phyloP scores from a whole-genome alignment of 2,113 vertebrate species.

The Pongo abelii region DNA sequence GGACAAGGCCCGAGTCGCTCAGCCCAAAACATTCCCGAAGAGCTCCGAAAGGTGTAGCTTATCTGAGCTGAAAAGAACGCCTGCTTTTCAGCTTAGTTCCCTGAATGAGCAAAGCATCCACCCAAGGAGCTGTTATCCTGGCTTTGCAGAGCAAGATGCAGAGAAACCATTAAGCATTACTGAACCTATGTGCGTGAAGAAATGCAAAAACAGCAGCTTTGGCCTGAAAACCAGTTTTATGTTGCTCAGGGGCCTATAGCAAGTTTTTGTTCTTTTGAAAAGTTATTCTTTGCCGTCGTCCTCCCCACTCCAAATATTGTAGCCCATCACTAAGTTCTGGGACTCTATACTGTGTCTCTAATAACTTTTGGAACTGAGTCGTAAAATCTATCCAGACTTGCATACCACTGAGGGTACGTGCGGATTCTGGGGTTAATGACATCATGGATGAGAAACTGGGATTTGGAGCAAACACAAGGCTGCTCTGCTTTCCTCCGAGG shows the following conservation, averaged over 20 bases:
- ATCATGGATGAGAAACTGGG: neutral
- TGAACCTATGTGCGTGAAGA: accelerated
- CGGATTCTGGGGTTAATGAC: neutral
- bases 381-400: neutral
- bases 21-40: neutral
- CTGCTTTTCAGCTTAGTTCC: slow-evolving; percentile 23
- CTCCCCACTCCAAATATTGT: neutral
- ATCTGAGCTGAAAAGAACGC: neutral
- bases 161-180: neutral
- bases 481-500: neutral
- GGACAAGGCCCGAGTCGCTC: neutral
- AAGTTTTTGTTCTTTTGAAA: neutral
- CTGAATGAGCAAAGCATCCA: neutral
- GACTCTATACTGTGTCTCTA: neutral
- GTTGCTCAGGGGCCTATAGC: neutral
- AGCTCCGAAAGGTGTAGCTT: neutral
- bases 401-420: neutral
- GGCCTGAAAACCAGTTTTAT: accelerated
- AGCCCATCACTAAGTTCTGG: neutral
- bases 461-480: neutral
- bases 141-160: neutral
- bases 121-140: neutral
- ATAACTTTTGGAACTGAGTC: neutral
- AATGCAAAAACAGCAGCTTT: neutral
- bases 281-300: neutral